These are phyloP conservation scores for Aethes cnicana DNA, from an alignment of 2,888 invertebrate genomes.

Conservation along the genomic window DNA sequence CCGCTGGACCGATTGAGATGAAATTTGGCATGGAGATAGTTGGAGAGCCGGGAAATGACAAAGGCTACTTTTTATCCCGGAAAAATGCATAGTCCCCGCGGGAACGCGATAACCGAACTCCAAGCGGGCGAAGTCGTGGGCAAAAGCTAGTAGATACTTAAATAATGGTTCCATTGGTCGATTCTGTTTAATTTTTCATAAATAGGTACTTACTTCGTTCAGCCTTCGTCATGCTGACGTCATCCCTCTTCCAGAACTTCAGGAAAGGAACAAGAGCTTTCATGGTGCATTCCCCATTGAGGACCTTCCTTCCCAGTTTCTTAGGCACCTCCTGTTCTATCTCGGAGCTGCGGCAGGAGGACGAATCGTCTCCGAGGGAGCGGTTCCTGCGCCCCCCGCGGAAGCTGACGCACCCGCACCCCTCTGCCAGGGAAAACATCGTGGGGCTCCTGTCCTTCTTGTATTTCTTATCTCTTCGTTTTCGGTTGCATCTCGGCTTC, in stretches of 20 bases:
- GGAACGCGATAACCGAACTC: too few species aligned
- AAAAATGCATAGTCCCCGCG: too few species aligned
- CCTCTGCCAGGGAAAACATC: constrained; percentile 76
- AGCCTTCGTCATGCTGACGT: constrained; percentile 89
- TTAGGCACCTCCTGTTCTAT: constrained; percentile 76
- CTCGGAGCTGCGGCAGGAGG: constrained; percentile 76
- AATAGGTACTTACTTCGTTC: constrained; percentile 87
- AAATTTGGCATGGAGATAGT: too few species aligned
- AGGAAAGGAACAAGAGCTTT: constrained; percentile 84
- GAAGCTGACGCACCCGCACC: constrained; percentile 76
- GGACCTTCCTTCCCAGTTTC: constrained; percentile 59
- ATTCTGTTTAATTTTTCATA: too few species aligned
- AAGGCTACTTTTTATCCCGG: too few species aligned
- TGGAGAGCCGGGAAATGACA: too few species aligned
- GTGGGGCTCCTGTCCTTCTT: constrained; percentile 73
- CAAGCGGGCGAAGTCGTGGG: too few species aligned
- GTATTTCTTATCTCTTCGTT: constrained; percentile 76
- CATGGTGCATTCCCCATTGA: constrained; percentile 74
- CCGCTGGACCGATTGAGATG: too few species aligned
- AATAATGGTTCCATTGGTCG: too few species aligned
- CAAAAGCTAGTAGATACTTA: too few species aligned
- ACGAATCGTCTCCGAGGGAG: constrained; percentile 70
- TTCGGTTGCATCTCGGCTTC: constrained; percentile 73
- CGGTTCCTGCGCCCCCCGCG: constrained; percentile 64
- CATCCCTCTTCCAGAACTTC: constrained; percentile 86